phyloP scores from a whole-genome alignment of 2,797 vertebrate genomes.

The Gadopsis marmoratus region DNA sequence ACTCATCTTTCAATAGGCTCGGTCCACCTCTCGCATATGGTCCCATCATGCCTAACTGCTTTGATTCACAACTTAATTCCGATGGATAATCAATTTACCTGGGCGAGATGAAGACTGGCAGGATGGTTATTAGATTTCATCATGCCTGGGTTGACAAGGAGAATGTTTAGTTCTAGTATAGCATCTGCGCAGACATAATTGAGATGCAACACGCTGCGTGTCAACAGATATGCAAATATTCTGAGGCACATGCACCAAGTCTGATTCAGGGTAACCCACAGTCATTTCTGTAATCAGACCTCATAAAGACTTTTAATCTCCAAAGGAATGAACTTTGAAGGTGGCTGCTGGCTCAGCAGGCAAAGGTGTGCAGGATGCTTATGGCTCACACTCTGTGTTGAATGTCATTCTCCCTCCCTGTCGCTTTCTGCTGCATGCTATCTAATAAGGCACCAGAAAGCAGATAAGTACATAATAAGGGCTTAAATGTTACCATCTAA shows the following conservation, averaged over 20 bases:
- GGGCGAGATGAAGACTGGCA: conserved; percentile 26
- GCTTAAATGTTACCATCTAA: not conserved
- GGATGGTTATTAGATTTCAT: conserved; percentile 49
- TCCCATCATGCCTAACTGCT: conserved; percentile 30
- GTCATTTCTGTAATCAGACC: conserved; percentile 33
- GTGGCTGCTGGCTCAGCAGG: conserved; percentile 47
- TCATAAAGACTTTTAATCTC: conserved; percentile 39
- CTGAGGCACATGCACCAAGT: not conserved
- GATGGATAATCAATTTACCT: conserved; percentile 61
- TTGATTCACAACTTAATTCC: conserved; percentile 34
- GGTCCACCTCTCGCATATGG: conserved; percentile 41
- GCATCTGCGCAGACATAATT: conserved; percentile 52
- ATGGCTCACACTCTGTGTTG: conserved; percentile 2
- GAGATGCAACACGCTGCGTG: conserved; percentile 18
- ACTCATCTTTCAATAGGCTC: conserved; percentile 17
- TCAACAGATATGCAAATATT: conserved; percentile 27
- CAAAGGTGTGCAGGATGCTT: conserved; percentile 2
- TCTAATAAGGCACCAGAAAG: not conserved
- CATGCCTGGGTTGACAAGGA: conserved; percentile 5
- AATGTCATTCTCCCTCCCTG: conserved; percentile 14
- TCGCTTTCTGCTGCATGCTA: not conserved
- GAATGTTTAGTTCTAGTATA: conserved; percentile 7
- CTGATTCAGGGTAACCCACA: conserved; percentile 21
- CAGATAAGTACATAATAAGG: not conserved
- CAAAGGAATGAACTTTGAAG: conserved; percentile 37